Evolutionary conservation across 2,113 vertebrate genomes (phyloP).

Genomic region (Butorides virescens): DNA sequence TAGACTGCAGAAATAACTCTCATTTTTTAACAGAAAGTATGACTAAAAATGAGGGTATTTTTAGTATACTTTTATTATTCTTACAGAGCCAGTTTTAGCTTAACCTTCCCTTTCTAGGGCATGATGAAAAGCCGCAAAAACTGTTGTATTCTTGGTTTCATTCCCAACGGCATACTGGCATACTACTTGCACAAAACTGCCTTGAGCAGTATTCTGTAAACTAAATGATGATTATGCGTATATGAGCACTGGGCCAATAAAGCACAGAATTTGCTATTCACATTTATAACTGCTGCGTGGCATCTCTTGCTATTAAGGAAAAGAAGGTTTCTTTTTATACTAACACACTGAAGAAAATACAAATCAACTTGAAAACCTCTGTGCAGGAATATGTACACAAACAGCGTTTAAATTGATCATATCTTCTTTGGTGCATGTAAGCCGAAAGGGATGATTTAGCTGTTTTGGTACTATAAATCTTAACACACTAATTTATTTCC

Average conservation of each 20-base stretch:
- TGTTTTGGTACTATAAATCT: not conserved
- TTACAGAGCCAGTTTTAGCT: constrained; percentile 34
- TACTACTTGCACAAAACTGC: not conserved
- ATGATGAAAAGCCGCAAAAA: not conserved
- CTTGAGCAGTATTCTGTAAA: constrained; percentile 28
- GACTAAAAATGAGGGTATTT: constrained; percentile 12
- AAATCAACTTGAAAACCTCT: not conserved
- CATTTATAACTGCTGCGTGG: not conserved
- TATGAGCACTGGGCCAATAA: constrained; percentile 19
- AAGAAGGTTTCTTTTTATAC: not conserved
- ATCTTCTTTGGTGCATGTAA: not conserved
- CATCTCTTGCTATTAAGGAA: not conserved
- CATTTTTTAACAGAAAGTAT: not conserved
- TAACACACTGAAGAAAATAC: not conserved
- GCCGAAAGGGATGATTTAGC: not conserved
- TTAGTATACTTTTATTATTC: constrained; percentile 21
- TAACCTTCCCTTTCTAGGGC: not conserved
- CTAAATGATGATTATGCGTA: constrained; percentile 4
- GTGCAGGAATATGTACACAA: not conserved
- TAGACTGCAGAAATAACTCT: not conserved
- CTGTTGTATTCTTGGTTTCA: constrained; percentile 16
- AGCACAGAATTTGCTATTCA: constrained; percentile 4
- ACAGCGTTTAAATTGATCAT: not conserved
- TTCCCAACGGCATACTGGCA: not conserved
- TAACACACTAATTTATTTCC: not conserved